A percentile compares a stretch with the other conserved stretches of the same genome.
Evolutionary conservation across 2,113 vertebrate genomes (phyloP).

Genomic region (Suncus etruscus): DNA sequence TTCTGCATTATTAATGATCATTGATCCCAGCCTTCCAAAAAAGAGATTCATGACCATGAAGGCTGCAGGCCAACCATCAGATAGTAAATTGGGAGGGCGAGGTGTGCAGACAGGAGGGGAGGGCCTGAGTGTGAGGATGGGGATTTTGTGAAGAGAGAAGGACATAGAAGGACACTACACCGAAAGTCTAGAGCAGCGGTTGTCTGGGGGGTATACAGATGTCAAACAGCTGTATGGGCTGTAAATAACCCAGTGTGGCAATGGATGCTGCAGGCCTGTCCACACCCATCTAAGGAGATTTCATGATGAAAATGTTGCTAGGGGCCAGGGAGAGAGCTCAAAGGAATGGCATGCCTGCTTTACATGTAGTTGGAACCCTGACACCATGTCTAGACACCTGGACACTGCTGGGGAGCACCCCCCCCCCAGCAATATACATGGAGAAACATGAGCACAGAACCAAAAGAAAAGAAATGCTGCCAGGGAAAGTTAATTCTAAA

Average conservation of each 20-base stretch:
- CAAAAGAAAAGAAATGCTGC: not conserved
- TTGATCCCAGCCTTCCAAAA: slow-evolving; percentile 76
- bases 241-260: not conserved
- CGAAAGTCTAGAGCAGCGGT: not conserved
- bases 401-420: too few species aligned
- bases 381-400: too few species aligned
- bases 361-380: too few species aligned
- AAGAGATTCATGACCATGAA: slow-evolving; percentile 50
- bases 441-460: too few species aligned
- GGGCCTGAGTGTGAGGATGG: not conserved
- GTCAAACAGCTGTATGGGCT: not conserved
- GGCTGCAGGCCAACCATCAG: slow-evolving; percentile 52
- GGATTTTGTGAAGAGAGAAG: slow-evolving; percentile 35
- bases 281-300: not conserved
- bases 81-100: slow-evolving; percentile 9
- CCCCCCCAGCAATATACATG: too few species aligned
- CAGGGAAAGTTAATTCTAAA: not conserved
- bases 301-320: not conserved
- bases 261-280: not conserved
- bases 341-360: too few species aligned
- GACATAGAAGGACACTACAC: slow-evolving; percentile 37
- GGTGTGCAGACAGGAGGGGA: not conserved
- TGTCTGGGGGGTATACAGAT: not conserved
- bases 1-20: slow-evolving; percentile 80
- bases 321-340: not conserved